These are phyloP conservation scores for Tetramorium simillimum DNA, from an alignment of 1,140 invertebrate species.

Conservation along the genomic window DNA sequence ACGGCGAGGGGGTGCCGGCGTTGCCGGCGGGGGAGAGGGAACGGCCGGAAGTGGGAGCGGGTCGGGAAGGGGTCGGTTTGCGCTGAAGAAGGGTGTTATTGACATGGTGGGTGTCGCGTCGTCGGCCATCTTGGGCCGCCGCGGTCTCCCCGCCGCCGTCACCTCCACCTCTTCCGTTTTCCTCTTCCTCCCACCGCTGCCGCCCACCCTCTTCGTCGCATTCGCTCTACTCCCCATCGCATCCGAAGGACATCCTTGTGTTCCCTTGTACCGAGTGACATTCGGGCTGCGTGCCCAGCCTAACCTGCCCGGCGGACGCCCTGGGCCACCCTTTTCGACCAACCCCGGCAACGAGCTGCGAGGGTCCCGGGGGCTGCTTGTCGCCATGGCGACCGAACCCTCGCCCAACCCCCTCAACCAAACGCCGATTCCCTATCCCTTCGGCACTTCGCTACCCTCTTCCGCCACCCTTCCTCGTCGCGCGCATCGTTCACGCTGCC, in stretches of 20 bases:
- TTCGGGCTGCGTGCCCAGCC: conserved; percentile 71
- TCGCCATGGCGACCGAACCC: conserved; percentile 74
- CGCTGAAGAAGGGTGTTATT: conserved; percentile 76
- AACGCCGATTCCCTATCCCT: conserved; percentile 73
- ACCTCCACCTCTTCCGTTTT: conserved; percentile 28
- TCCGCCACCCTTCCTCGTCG: conserved; percentile 54
- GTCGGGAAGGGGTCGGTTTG: conserved; percentile 70
- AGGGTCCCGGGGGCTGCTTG: conserved; percentile 76
- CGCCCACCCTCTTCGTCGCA: conserved; percentile 45
- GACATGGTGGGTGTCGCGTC: conserved; percentile 76
- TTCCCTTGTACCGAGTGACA: conserved; percentile 76
- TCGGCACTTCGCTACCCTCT: conserved; percentile 68
- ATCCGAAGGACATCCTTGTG: conserved; percentile 74
- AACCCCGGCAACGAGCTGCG: conserved; percentile 76
- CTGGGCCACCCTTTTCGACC: conserved; percentile 76
- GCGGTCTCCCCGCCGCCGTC: conserved; percentile 67
- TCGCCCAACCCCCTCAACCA: conserved; percentile 73
- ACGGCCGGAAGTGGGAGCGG: conserved; percentile 48
- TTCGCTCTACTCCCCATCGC: conserved; percentile 57
- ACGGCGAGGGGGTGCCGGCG: conserved; percentile 12
- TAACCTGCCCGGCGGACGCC: conserved; percentile 74
- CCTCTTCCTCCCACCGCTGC: not conserved
- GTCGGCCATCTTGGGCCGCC: conserved; percentile 75
- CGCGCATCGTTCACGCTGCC: conserved; percentile 49
- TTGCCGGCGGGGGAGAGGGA: not conserved